Base-by-base conservation (phyloP, 2,113 vertebrate species). In the Thryonomys swinderianus region DNA sequence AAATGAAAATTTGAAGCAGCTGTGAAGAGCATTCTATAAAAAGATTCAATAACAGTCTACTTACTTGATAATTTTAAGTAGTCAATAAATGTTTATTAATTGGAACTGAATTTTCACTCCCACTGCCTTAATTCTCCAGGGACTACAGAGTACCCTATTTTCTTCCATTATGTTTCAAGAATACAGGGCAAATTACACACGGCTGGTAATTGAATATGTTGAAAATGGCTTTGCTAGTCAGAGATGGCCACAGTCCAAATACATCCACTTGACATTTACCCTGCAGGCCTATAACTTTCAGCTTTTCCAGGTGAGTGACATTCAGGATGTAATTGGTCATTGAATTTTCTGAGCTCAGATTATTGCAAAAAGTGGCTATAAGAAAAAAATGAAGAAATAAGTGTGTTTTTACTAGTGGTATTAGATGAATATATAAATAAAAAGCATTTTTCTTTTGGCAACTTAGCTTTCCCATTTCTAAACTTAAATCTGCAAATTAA, bases 241-340 rank as follows among this genome's bases (percentile, higher is more conserved):
- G 80, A 93, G 66, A 32, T 71, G 93, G 92, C 90, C 66, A 25
- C 0, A 3, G 57, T 94, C 93, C 96, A 96, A 83, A 85, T 20
- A 78, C 55, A 88, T 64, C 76, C 87, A 90, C 71, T 93, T 94
- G 96, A 93, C 93, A 93, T 93, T 92, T 88, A 71, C 88, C 89
- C 90, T 40, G 67, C 45, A 88, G 88, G 94, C 25, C 45, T 85
- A 21, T 74, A 88, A 82, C 74, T 37, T 85, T 85, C 62, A 78
- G 82, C 59, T 73, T 88, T 79, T 45, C 69, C 82, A 62, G 62
- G 67, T 94, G 83, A 96, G 48, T 89, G 88, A 89, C 88, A 91
- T 88, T 93, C 88, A 64, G 64, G 7, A 67, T 34, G 11, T 95
- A 94, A 96, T 76, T 81, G 83, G 79, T 78, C 69, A 57, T 84